Conservation (phyloP, 2,113 vertebrate genomes). For the Gnathonemus longibarbis region DNA sequence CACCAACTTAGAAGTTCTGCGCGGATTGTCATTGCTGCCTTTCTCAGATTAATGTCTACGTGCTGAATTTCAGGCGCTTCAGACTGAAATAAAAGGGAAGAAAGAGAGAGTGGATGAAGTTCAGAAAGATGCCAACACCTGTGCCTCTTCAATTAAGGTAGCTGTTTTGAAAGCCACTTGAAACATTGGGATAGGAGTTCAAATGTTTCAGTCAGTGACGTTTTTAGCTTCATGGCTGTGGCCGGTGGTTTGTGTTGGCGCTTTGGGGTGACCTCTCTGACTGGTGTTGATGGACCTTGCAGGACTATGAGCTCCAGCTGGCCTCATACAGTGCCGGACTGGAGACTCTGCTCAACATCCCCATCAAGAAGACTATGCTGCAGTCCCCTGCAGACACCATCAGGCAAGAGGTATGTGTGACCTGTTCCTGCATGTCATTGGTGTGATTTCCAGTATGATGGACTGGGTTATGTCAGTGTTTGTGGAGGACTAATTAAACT, state of each 20-base stretch:
- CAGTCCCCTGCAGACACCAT: conserved; percentile 81
- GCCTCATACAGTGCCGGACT: conserved; percentile 85
- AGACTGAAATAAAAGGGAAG: conserved; percentile 85
- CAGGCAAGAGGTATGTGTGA: conserved; percentile 73
- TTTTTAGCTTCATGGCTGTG: background rate
- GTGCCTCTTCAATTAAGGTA: conserved; percentile 83
- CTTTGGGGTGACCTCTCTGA: background rate
- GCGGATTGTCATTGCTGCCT: background rate
- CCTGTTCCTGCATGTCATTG: background rate
- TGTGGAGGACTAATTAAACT: background rate
- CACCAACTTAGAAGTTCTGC: background rate
- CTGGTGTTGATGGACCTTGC: conserved; percentile 22
- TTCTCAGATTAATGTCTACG: background rate
- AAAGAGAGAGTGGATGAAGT: conserved; percentile 84
- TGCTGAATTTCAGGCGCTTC: conserved; percentile 67
- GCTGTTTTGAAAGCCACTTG: background rate
- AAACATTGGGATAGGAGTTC: background rate
- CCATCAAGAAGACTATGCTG: conserved; percentile 82
- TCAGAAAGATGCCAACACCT: conserved; percentile 77
- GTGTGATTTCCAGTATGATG: background rate
- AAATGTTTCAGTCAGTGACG: background rate
- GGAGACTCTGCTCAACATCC: conserved; percentile 88
- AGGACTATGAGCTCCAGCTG: conserved; percentile 93
- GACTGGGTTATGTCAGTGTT: background rate
- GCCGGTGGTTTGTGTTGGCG: background rate